These are phyloP conservation scores for Tenthredo distinguenda DNA, from an alignment of 2,888 invertebrate species.

Conservation along the genomic window DNA sequence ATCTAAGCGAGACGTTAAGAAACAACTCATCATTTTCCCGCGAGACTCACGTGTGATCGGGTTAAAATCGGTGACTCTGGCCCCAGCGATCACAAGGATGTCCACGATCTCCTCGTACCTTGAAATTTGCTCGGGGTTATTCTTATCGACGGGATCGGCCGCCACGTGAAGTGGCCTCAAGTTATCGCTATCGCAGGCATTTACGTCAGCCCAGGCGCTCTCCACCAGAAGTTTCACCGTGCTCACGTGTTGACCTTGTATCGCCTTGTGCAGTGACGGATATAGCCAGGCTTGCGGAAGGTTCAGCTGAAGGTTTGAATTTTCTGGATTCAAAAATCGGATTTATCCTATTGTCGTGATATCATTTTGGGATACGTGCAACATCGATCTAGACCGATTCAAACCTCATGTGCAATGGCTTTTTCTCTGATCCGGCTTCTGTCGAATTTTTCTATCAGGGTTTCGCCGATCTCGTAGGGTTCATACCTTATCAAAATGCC, in stretches of 20 bases:
- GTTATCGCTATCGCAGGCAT: constrained; percentile 73
- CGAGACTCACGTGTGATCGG: background rate
- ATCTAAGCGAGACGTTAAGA: background rate
- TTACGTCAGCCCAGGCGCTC: constrained; percentile 69
- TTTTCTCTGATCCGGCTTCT: background rate
- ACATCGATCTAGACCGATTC: background rate
- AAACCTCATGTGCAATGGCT: background rate
- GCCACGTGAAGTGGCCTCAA: constrained; percentile 76
- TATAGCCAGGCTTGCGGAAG: background rate
- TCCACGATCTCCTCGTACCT: constrained; percentile 72
- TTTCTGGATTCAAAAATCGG: constrained; percentile 2
- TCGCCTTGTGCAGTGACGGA: constrained; percentile 74
- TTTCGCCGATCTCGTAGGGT: background rate
- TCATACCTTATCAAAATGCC: constrained; percentile 11
- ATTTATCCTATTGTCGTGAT: background rate
- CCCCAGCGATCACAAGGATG: constrained; percentile 9
- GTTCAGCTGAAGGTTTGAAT: background rate
- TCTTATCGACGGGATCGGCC: background rate
- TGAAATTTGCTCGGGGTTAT: constrained; percentile 55
- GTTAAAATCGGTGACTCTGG: background rate
- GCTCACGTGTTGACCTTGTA: constrained; percentile 72
- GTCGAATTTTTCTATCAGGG: background rate
- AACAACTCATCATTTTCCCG: background rate
- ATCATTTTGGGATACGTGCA: background rate
- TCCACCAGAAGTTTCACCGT: constrained; percentile 71